These are phyloP conservation scores for Oreortyx pictus DNA, from an alignment of 2,797 vertebrate species.

Conservation along the genomic window DNA sequence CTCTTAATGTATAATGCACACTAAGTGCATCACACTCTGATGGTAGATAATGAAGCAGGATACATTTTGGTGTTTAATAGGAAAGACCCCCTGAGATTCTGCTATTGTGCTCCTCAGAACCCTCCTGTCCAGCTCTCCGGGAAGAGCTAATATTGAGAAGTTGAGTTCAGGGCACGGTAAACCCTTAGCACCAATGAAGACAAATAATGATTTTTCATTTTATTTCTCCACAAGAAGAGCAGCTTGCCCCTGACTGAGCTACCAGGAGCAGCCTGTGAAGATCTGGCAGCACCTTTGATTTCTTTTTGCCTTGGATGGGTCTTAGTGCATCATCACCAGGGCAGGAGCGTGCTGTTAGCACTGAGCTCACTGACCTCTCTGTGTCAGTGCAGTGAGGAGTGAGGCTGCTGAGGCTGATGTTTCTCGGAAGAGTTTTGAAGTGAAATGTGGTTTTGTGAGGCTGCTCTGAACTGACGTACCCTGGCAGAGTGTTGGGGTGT, in stretches of 20 bases:
- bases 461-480: slow-evolving; percentile 28
- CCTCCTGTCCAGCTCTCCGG: neutral
- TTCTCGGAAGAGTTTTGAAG: neutral
- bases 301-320: neutral
- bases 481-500: neutral
- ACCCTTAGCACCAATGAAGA: neutral
- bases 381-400: accelerated
- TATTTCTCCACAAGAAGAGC: neutral
- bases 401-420: neutral
- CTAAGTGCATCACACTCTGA: neutral
- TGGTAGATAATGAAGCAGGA: slow-evolving; percentile 21
- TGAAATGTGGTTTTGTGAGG: slow-evolving; percentile 18
- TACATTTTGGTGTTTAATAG: neutral
- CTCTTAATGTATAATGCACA: neutral
- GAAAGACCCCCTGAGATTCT: neutral
- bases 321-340: accelerated
- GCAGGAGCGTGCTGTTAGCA: accelerated
- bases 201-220: neutral
- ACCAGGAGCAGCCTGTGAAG: neutral
- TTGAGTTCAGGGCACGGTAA: neutral
- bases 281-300: neutral
- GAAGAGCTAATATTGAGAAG: neutral
- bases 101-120: neutral
- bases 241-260: neutral
- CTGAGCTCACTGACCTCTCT: neutral